Conservation (phyloP, 2,113 vertebrate species). For the Malurus melanocephalus region DNA sequence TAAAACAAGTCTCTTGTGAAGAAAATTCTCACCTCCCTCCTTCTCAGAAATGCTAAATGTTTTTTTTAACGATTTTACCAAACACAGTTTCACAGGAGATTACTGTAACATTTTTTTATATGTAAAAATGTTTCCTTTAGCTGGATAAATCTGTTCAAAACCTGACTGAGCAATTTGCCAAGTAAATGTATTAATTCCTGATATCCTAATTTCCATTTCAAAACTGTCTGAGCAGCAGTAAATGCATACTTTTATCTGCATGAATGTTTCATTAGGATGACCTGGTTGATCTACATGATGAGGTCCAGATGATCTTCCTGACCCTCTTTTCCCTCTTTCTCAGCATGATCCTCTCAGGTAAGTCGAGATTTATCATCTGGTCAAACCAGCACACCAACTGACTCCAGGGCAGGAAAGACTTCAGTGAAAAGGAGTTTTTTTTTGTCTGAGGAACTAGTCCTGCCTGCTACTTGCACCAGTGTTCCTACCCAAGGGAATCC, state of each 20-base stretch:
- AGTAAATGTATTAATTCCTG: background rate
- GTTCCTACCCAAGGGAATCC: background rate
- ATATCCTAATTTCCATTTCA: background rate
- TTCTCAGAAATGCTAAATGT: background rate
- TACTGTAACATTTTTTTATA: background rate
- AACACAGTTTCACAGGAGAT: background rate
- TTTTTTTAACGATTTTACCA: background rate
- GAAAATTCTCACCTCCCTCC: background rate
- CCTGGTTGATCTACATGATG: background rate
- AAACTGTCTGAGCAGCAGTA: background rate
- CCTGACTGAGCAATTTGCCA: background rate
- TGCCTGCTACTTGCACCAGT: background rate
- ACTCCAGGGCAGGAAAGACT: background rate
- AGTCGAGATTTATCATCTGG: background rate
- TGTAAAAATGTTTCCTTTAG: background rate
- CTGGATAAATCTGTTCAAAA: background rate
- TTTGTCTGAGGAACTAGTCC: background rate
- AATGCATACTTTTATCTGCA: background rate
- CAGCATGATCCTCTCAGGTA: background rate
- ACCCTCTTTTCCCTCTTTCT: background rate
- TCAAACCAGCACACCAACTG: background rate
- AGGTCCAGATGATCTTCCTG: background rate
- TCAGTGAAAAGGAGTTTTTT: background rate
- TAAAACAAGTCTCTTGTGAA: background rate
- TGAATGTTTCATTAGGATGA: constrained; percentile 17